A percentile compares a stretch with the other conserved stretches of the same genome.
Conservation (phyloP, 2,888 invertebrate species). For the Pterostichus madidus region DNA sequence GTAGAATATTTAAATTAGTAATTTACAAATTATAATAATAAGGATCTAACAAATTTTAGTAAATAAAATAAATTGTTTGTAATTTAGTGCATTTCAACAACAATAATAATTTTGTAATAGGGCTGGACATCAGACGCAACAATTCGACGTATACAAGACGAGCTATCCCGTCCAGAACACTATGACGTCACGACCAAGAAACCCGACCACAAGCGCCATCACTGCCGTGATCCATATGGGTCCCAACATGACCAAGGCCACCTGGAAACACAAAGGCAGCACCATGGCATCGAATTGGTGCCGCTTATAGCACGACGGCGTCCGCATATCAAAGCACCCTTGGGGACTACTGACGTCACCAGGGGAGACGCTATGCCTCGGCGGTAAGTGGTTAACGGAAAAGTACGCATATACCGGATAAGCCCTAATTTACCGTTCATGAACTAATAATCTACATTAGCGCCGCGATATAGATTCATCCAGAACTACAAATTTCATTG, state of each 20-base stretch:
- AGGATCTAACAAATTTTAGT: not conserved
- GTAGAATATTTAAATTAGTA: too few species aligned
- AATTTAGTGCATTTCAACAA: too few species aligned
- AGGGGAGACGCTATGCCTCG: slow-evolving; percentile 77
- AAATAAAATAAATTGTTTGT: too few species aligned
- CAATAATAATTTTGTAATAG: too few species aligned
- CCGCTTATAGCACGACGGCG: slow-evolving; percentile 86
- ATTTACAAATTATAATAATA: too few species aligned
- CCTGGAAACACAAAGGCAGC: not conserved
- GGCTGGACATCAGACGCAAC: slow-evolving; percentile 60
- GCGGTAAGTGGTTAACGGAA: slow-evolving; percentile 75
- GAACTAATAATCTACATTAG: too few species aligned
- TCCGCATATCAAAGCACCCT: slow-evolving; percentile 79
- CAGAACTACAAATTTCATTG: too few species aligned
- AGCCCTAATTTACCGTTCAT: too few species aligned
- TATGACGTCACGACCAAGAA: not conserved
- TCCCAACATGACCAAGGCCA: slow-evolving; percentile 19
- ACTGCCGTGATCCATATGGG: slow-evolving; percentile 4
- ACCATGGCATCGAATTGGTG: slow-evolving; percentile 86
- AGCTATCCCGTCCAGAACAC: slow-evolving; percentile 16
- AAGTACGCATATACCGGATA: too few species aligned
- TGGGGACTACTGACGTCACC: slow-evolving; percentile 80
- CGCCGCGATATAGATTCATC: too few species aligned
- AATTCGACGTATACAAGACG: slow-evolving; percentile 40
- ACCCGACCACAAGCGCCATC: slow-evolving; percentile 14